Evolutionary conservation across 2,888 invertebrate genomes (phyloP).

Genomic region (Euplexia lucipara): DNA sequence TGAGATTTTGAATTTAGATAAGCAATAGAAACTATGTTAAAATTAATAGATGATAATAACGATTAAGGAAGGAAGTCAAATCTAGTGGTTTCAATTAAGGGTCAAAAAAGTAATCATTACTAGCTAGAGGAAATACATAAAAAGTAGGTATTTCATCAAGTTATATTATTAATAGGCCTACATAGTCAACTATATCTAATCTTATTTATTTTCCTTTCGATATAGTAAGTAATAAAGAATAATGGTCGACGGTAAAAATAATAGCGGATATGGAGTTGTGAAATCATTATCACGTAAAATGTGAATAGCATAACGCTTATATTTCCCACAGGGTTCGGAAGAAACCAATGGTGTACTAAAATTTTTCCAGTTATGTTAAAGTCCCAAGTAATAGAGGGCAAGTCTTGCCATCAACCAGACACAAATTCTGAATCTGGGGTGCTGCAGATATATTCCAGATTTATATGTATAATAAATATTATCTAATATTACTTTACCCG

Average conservation of each 20-base stretch:
- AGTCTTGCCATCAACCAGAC: no score
- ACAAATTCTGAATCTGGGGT: no score
- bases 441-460: no score
- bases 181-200: background rate
- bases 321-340: no score
- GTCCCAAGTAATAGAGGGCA: no score
- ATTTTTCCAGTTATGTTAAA: no score
- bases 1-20: constrained; percentile 43
- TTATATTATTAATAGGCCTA: background rate
- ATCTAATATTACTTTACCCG: no score
- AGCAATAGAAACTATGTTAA: constrained; percentile 9
- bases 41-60: constrained; percentile 22
- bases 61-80: constrained; percentile 30
- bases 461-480: no score
- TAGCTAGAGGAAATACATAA: background rate
- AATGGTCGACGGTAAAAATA: background rate
- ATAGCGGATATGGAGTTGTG: background rate
- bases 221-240: background rate
- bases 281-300: background rate
- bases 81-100: constrained; percentile 10
- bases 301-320: no score
- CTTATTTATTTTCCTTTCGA: background rate
- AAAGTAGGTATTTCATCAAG: background rate
- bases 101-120: background rate
- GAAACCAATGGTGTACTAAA: no score